These are phyloP conservation scores for Machaerirhynchus nigripectus DNA, from an alignment of 2,113 vertebrate species.

Conservation along the genomic window DNA sequence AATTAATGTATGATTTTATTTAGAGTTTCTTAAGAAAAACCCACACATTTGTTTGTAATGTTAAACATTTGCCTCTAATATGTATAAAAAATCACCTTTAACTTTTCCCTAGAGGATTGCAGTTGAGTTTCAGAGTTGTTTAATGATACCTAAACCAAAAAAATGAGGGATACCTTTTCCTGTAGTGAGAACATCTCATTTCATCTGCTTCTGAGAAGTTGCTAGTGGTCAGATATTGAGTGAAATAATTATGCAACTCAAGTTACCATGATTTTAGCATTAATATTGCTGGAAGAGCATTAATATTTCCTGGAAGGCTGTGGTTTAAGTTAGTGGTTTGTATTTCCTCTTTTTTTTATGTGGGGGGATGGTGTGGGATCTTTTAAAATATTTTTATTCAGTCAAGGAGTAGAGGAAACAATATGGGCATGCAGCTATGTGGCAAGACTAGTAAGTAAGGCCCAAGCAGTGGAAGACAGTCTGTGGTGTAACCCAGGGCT, in stretches of 20 bases:
- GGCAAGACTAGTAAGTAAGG: neutral
- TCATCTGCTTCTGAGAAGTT: neutral
- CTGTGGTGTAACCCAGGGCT: neutral
- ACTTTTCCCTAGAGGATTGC: neutral
- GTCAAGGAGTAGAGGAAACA: neutral
- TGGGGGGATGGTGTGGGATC: neutral
- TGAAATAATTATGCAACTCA: neutral
- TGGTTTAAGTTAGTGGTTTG: neutral
- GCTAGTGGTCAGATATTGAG: neutral
- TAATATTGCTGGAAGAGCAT: neutral
- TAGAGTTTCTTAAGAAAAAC: neutral
- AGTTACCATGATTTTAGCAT: neutral
- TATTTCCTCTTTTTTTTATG: neutral
- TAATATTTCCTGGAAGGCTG: neutral
- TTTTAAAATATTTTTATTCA: neutral
- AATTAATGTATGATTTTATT: neutral
- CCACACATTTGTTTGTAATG: neutral
- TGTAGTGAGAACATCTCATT: neutral
- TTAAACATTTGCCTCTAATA: neutral
- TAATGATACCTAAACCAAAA: neutral
- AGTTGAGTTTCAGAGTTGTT: neutral
- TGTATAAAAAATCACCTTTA: neutral
- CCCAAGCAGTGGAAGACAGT: neutral
- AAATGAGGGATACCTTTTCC: neutral
- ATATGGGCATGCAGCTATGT: neutral